Conservation (phyloP, 2,888 invertebrate genomes). For the Cerastis leucographa region DNA sequence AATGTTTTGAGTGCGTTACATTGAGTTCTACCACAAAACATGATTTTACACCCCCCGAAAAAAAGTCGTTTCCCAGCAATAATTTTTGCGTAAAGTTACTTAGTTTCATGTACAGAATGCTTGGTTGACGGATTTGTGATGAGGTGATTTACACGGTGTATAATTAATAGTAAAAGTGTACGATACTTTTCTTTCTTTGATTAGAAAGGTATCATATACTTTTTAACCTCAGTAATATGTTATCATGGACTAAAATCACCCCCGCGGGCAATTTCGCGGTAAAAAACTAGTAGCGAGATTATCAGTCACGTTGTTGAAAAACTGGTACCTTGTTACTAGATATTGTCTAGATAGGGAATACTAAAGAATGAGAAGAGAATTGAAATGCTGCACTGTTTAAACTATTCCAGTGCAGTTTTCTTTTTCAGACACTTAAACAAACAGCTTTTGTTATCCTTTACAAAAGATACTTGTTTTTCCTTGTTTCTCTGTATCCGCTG, state of each 20-base stretch:
- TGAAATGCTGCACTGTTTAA: slow-evolving; percentile 2
- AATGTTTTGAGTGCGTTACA: too few relatives aligned
- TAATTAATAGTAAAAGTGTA: too few relatives aligned
- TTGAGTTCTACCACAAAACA: too few relatives aligned
- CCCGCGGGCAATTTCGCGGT: background rate
- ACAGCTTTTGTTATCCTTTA: background rate
- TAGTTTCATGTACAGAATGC: too few relatives aligned
- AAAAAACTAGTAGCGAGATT: background rate
- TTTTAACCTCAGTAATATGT: too few relatives aligned
- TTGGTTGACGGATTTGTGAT: too few relatives aligned
- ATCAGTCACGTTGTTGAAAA: slow-evolving; percentile 13
- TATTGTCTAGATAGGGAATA: slow-evolving; percentile 25
- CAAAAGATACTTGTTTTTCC: background rate
- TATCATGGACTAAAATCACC: background rate
- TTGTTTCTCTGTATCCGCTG: background rate
- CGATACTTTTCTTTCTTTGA: too few relatives aligned
- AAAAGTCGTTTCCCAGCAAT: too few relatives aligned
- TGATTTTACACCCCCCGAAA: too few relatives aligned
- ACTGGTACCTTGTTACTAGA: slow-evolving; percentile 14
- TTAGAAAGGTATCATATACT: too few relatives aligned
- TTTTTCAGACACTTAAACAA: background rate
- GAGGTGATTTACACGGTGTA: too few relatives aligned
- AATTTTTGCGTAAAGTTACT: too few relatives aligned
- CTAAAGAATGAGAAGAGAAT: slow-evolving; percentile 18
- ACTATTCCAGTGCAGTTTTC: background rate